A percentile compares a stretch with the other conserved stretches of the same genome.
Conservation (phyloP, 1,140 invertebrate genomes). For the Solenopsis fugax region DNA sequence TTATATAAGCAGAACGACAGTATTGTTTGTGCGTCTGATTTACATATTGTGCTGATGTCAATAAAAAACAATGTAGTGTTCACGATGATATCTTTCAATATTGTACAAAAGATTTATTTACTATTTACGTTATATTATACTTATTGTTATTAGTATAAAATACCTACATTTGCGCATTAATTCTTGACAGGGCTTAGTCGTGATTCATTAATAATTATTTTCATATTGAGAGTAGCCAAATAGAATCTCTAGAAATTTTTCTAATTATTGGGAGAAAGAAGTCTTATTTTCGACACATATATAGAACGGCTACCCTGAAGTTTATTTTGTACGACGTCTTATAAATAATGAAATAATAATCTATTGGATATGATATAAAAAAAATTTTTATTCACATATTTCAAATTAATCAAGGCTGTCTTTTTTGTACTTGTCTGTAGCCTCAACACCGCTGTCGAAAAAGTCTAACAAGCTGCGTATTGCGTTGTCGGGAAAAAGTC, state of each 20-base stretch:
- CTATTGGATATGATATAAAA: constrained; percentile 8
- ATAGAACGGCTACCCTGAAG: too few relatives aligned
- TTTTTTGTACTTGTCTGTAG: constrained; percentile 7
- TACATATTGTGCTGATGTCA: background rate
- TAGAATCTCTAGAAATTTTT: background rate
- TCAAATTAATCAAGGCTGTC: too few relatives aligned
- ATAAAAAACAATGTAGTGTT: background rate
- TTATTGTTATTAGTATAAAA: constrained; percentile 27
- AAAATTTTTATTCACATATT: background rate
- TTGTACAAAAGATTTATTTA: constrained; percentile 18
- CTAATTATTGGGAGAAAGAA: too few relatives aligned
- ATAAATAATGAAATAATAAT: constrained; percentile 3
- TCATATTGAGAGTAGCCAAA: background rate
- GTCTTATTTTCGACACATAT: background rate
- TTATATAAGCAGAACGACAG: background rate
- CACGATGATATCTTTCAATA: background rate
- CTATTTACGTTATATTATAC: background rate
- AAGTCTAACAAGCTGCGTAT: constrained; percentile 85
- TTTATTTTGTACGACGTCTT: constrained; percentile 10
- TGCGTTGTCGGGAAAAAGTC: constrained; percentile 85
- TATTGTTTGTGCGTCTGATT: background rate
- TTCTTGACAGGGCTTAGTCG: background rate
- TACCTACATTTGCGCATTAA: constrained; percentile 1
- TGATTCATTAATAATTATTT: constrained; percentile 36
- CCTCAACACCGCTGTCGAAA: constrained; percentile 86